A percentile compares a stretch with the other conserved stretches of the same genome.
phyloP scores from a whole-genome alignment of 2,113 vertebrate genomes.

The Polyodon spathula region DNA sequence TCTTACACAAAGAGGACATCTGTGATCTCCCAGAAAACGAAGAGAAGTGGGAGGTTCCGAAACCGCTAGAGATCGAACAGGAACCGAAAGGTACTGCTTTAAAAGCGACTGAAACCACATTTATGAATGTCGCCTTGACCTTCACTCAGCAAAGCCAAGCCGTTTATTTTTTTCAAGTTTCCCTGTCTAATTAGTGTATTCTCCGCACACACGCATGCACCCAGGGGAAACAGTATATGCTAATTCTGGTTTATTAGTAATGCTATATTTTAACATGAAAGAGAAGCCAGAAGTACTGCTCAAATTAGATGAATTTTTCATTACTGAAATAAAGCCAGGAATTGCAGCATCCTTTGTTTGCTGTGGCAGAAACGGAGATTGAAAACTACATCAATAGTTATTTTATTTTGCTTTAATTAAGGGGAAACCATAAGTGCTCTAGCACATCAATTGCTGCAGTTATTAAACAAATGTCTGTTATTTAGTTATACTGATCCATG shows the following conservation, averaged over 20 bases:
- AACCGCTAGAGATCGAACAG: slow-evolving; percentile 30
- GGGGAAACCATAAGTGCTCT: background rate
- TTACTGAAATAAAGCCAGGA: background rate
- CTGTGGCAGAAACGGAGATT: background rate
- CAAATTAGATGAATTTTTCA: slow-evolving; percentile 16
- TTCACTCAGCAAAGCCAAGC: slow-evolving; percentile 5
- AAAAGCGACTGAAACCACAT: background rate
- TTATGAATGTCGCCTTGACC: background rate
- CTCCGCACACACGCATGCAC: slow-evolving; percentile 1
- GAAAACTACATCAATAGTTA: background rate
- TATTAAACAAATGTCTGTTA: no score
- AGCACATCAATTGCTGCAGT: no score
- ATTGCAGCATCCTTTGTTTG: background rate
- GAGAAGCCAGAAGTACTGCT: slow-evolving; percentile 37
- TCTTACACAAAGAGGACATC: slow-evolving; percentile 42
- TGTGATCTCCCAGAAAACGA: slow-evolving; percentile 45
- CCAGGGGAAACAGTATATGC: slow-evolving; percentile 29
- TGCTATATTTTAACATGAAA: slow-evolving; percentile 40
- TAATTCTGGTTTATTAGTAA: slow-evolving; percentile 40
- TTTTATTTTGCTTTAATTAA: background rate
- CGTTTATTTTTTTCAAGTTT: slow-evolving; percentile 17
- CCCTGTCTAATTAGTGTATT: slow-evolving; percentile 24
- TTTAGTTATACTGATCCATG: no score
- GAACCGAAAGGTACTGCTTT: slow-evolving; percentile 18
- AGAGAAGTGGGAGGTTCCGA: slow-evolving; percentile 56